Percentiles rank a stretch among this genome's conserved stretches.
phyloP scores from a whole-genome alignment of 2,797 vertebrate species.

The Pipistrellus pipistrellus region DNA sequence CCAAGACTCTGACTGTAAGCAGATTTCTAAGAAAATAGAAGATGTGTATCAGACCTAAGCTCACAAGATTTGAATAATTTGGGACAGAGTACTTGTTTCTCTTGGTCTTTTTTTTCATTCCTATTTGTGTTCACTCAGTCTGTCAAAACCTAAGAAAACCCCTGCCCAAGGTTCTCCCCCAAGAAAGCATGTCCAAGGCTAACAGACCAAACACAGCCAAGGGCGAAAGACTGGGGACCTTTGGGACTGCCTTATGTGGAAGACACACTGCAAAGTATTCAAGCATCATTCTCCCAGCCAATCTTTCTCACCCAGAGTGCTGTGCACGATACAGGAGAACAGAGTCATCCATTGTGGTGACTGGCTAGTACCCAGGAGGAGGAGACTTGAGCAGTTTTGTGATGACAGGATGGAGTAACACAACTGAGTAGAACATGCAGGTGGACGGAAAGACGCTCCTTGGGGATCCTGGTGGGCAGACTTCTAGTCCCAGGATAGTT shows the following conservation, averaged over 20 bases:
- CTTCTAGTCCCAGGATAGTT: neutral
- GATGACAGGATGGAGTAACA: slow-evolving; percentile 28
- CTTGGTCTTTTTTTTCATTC: neutral
- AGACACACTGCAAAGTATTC: neutral
- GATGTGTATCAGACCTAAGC: neutral
- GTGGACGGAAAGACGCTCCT: neutral
- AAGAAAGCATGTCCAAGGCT: neutral
- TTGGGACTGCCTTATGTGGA: neutral
- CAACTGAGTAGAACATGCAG: neutral
- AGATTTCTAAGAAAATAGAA: slow-evolving; percentile 41
- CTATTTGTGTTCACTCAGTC: neutral
- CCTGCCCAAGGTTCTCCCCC: neutral
- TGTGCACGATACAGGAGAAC: neutral
- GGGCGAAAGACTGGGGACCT: neutral
- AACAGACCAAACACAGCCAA: neutral
- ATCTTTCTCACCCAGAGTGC: neutral
- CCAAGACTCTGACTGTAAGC: neutral
- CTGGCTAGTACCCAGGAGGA: neutral
- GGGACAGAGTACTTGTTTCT: neutral
- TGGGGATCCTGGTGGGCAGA: neutral
- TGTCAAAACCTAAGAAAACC: neutral
- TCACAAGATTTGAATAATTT: neutral
- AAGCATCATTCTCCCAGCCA: neutral
- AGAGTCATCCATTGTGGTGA: neutral
- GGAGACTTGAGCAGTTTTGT: neutral